These are phyloP conservation scores for Parnassius orleans DNA, from an alignment of 2,888 invertebrate genomes.

Conservation along the genomic window DNA sequence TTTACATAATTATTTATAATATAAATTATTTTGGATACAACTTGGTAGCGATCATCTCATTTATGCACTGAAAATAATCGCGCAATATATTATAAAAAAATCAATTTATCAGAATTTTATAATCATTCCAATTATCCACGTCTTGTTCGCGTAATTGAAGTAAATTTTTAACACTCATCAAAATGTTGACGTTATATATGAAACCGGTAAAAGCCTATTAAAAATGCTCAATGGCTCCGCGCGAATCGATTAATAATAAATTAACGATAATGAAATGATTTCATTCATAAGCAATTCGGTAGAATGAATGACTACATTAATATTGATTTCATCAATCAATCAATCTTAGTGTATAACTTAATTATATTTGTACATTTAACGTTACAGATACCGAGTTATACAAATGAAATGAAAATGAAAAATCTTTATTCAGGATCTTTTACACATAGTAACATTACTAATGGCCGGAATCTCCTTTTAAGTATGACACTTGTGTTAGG, in stretches of 20 bases:
- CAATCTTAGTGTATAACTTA: conserved; percentile 17
- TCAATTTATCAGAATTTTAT: too few relatives aligned
- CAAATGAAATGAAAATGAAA: too few relatives aligned
- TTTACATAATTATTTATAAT: too few relatives aligned
- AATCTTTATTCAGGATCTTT: too few relatives aligned
- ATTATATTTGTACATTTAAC: background rate
- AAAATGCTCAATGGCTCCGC: conserved; percentile 13
- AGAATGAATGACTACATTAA: conserved; percentile 23
- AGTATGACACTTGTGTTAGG: too few relatives aligned
- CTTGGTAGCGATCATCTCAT: too few relatives aligned
- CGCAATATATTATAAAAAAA: too few relatives aligned
- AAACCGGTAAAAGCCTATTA: conserved; percentile 23
- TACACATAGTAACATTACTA: too few relatives aligned
- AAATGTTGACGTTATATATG: conserved; percentile 21
- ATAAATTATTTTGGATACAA: too few relatives aligned
- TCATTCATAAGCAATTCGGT: conserved; percentile 22
- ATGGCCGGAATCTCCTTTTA: too few relatives aligned
- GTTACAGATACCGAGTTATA: too few relatives aligned
- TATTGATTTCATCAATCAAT: conserved; percentile 22
- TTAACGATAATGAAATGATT: conserved; percentile 25
- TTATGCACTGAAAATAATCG: too few relatives aligned
- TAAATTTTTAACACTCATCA: conserved; percentile 8
- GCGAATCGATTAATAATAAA: conserved; percentile 22
- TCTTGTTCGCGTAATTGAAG: background rate
- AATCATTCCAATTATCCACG: background rate